Base-by-base conservation (phyloP, 1,140 invertebrate species). In the Neocloeon triangulifer region DNA sequence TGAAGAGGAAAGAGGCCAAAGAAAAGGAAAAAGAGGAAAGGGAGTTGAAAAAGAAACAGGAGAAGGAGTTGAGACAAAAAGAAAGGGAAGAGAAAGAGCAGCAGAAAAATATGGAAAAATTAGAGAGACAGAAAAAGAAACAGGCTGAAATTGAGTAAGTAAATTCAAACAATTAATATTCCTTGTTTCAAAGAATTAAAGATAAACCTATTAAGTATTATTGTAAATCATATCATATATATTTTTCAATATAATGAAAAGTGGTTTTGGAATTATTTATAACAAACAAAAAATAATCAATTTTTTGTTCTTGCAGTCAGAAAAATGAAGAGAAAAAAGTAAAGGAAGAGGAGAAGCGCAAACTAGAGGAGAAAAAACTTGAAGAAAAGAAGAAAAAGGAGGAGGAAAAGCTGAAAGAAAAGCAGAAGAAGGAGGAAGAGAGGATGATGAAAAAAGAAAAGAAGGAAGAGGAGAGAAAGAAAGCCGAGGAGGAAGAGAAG, bases 391-490 rank as follows among this genome's bases (percentile, higher is more conserved):
- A 43, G 52, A 53, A 36, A 51, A 55, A 36, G 51, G 43, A 28
- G 45, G 33, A 19, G 47, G 43, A 27, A 49, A 56, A 25, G 48
- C 41, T 26, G 49, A 56, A 35, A 50, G 58, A 33, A 61, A 58
- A 41, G 55, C 58, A 57, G 32, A 51, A 56, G 35, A 57, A 51
- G 39, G 46, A 46, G 52, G 46, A 28, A 30, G 58, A 58, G 59
- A 66, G 41, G 51, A 45, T 17, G 55, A 62, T 48, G 55, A 60
- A 37, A 64, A 59, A 36, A 58, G 62, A 40, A 52, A 55, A 33
- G 46, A 50, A 31, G 54, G 50, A 32, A 48, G 53, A 39, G 57
- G 54, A 47, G 61, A 66, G 40, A 66, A 72, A 46, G 45, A 60
- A 37, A 44, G 32, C 32, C 25, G 4, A 23, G 34, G 17, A 37